Evolutionary conservation across 2,797 vertebrate genomes (phyloP), one percentile per base, ranked within the genome.

Genomic region (Alectoris magna): DNA sequence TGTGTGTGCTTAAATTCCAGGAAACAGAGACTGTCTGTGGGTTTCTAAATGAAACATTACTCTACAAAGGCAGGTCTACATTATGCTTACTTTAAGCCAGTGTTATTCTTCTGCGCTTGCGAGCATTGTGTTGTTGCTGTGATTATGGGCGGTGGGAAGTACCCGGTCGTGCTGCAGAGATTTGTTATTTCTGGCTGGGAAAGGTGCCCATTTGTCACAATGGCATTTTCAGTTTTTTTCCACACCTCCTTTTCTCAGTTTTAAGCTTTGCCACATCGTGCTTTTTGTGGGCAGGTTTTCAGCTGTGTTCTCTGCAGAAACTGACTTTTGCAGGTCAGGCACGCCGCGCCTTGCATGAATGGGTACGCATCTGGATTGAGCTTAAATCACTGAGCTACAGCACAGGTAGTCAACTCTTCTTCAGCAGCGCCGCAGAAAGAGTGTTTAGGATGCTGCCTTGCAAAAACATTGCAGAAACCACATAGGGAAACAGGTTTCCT

Each of bases 131-230:
- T 67, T 92, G 85, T 90, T 56, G 27, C 70, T 81, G 94, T 87
- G 83, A 73, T 88, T 87, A 73, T 80, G 87, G 67, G 71, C 34
- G 31, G 85, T 84, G 77, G 62, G 91, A 96, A 88, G 76, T 68
- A 89, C 69, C 88, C 75, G 84, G 69, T 91, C 59, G 18, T 74
- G 72, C 93, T 93, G 69, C 88, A 91, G 87, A 31, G 84, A 41
- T 87, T 69, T 93, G 84, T 87, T 93, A 78, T 84, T 91, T 78
- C 91, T 84, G 66, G 5, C 94, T 95, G 94, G 93, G 95, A 95
- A 90, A 79, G 77, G 79, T 89, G 89, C 88, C 89, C 79, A 31
- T 92, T 93, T 88, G 38, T 80, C 63, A 91, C 94, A 92, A 82
- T 74, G 77, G 76, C 51, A 88, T 46, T 80, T 86, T 85, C 7